Evolutionary conservation across 2,113 vertebrate genomes (phyloP), one percentile per base, ranked within the genome.

Genomic region (Colossoma macropomum): DNA sequence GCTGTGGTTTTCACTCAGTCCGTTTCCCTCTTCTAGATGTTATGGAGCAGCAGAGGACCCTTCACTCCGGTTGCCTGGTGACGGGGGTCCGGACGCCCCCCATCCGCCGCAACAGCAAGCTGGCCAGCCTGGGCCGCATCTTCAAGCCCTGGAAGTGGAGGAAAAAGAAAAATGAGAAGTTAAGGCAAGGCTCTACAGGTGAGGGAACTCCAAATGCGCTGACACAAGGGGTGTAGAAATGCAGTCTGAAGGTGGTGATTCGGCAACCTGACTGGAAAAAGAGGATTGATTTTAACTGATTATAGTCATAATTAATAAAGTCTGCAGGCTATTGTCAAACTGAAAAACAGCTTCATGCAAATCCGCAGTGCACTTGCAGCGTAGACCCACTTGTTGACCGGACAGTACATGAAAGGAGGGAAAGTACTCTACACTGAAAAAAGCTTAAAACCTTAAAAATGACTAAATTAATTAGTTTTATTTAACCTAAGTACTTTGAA

Each of bases 131-230:
- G 89, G 97, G 98, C 54, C 95, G 98, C 88, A 98, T 99, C 95
- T 99, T 99, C 92, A 98, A 98, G 81, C 97, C 98, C 0, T 99
- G 98, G 98, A 99, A 98, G 70, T 99, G 98, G 98, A 90, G 98
- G 92, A 99, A 99, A 97, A 99, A 98, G 96, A 99, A 99, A 93
- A 97, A 93, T 0, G 98, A 98, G 85, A 98, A 98, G 63, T 90
- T 97, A 77, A 97, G 97, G 90, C 96, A 96, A 90, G 95, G 96
- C 0, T 93, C 96, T 0, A 92, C 94, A 62, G 93, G 98, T 99
- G 89, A 93, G 94, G 4, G 45, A 1, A 1, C 23, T 25, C 11
- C 7, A 10, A 6, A 11, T 17, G 28, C 50, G 32, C 27, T 10
- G 27, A 74, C 25, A 45, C n/a, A 0, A 59, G 23, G 1, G 56